These are phyloP conservation scores for Ariopsis seemanni DNA, from an alignment of 2,113 vertebrate species.

Conservation along the genomic window DNA sequence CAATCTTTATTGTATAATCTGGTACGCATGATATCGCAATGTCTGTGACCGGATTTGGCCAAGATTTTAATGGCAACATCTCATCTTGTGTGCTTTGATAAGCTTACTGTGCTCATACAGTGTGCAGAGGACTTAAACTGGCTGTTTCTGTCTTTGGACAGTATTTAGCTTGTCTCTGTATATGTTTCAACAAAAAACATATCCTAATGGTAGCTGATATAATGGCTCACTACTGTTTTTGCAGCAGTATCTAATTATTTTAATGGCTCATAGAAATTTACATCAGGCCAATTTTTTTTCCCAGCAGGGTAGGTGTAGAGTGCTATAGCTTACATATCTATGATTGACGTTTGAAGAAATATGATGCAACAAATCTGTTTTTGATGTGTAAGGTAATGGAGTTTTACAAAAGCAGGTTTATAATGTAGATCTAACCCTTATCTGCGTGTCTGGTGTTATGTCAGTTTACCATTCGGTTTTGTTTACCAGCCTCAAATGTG, in stretches of 20 bases:
- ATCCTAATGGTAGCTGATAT: neutral
- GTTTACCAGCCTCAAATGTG: neutral
- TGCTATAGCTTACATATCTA: neutral
- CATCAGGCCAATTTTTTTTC: neutral
- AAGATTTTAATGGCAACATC: neutral
- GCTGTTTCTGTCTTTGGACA: neutral
- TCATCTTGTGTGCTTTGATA: conserved; percentile 13
- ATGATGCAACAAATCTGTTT: neutral
- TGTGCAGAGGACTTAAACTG: neutral
- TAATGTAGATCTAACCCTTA: neutral
- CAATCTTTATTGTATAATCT: neutral
- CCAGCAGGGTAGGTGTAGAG: neutral
- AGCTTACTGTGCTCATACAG: neutral
- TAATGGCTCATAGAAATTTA: neutral
- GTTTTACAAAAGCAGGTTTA: neutral
- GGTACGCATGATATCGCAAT: neutral
- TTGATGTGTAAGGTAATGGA: neutral
- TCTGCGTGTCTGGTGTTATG: neutral
- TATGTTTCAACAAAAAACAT: neutral
- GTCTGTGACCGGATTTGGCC: neutral
- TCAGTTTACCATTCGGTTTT: neutral
- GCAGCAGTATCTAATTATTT: neutral
- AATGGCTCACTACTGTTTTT: neutral
- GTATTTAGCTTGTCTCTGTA: neutral
- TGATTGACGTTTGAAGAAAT: neutral